Evolutionary conservation across 1,140 invertebrate species (phyloP), one percentile per base, ranked within the genome.

Genomic region (Papilio polyxenes): DNA sequence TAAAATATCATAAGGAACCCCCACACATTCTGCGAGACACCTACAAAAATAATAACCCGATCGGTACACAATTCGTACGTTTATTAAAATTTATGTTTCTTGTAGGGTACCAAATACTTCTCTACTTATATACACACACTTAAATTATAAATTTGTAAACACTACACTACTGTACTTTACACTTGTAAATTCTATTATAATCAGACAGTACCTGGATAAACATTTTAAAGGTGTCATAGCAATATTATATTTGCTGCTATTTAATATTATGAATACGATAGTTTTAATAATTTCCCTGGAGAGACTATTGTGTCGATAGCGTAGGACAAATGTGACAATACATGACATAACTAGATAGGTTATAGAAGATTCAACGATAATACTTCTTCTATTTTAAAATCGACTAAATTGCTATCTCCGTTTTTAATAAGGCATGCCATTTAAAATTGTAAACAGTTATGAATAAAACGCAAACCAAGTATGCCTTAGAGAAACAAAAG

Each of bases 401-500:
- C 8, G 15, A 44, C 74, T 15, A 9, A 69, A 72, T 72, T 72
- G 11, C 65, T 37, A 40, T 40, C 1, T 40, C 1, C 7, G 31
- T 37, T 40, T 65, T 31, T 31, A 11, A 65, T 65, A 20, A 37
- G 23, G 5, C 2, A 31, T 65, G 11, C 31, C 23, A 65, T 31
- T 40, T 40, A 15, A 72, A 31, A 72, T 72, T 72, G 65, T 72
- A 37, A 72, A 72, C 23, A 69, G 65, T 15, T 69, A 72, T 48
- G 74, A 49, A 49, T 49, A 75, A 75, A 48, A 49, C 44, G 48
- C 74, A 56, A 77, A 77, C 48, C 9, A 37, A 79, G 15, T 40
- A n/a, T 11, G 51, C n/a, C 20, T 79, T 37, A 13, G 11, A 62
- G n/a, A 76, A 53, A 79, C 53, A 79, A 82, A 11, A 79, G 23